These are phyloP conservation scores for Chionomys nivalis DNA, from an alignment of 2,113 vertebrate genomes.

Conservation along the genomic window DNA sequence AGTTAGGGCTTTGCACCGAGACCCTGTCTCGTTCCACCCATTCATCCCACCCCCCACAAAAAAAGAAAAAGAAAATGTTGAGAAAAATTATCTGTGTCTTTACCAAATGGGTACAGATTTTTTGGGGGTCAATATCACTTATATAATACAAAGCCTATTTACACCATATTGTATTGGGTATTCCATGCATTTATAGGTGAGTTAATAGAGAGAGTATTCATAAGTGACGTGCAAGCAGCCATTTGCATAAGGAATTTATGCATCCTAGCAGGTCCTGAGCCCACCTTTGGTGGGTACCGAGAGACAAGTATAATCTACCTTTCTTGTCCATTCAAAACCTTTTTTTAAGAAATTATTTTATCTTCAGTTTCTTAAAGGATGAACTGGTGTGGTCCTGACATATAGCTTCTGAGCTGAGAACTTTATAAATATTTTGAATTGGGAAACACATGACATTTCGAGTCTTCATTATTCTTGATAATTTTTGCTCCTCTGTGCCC, in stretches of 20 bases:
- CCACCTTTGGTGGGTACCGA: neutral
- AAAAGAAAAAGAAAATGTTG: neutral
- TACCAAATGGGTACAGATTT: neutral
- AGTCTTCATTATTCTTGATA: neutral
- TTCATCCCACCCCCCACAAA: neutral
- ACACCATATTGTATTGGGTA: neutral
- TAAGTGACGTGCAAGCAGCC: neutral
- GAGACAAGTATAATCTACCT: neutral
- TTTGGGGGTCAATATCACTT: neutral
- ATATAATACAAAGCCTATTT: neutral
- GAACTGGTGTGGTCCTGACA: neutral
- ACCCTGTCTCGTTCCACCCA: neutral
- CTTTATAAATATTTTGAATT: neutral
- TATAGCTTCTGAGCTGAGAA: neutral
- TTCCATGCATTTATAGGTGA: neutral
- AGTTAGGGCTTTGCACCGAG: neutral
- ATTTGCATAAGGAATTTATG: neutral
- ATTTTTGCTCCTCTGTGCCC: neutral
- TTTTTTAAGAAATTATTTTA: neutral
- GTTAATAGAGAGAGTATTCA: neutral
- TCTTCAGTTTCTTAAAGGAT: slow-evolving; percentile 36
- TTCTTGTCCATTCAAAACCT: neutral
- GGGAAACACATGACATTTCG: neutral
- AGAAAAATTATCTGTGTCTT: neutral
- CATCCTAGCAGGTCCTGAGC: neutral